Conservation (phyloP, 1,140 invertebrate species). For the Psix sp. region DNA sequence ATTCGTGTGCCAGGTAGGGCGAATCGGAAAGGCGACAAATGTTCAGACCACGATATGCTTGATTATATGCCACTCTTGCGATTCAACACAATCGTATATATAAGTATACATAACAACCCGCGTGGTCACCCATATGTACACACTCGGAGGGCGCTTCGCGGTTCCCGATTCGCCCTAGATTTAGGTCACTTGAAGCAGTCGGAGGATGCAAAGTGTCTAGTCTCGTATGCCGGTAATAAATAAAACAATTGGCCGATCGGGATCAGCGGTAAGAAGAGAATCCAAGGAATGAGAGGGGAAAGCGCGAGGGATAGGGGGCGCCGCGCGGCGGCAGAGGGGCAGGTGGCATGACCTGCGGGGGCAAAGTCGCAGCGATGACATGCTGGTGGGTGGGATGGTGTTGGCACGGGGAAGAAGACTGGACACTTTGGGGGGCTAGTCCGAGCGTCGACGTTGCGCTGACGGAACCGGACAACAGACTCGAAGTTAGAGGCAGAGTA, state of each 20-base stretch:
- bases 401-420: conserved; percentile 68
- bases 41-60: no score
- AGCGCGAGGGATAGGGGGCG: conserved; percentile 65
- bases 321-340: conserved; percentile 61
- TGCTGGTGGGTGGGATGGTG: conserved; percentile 42
- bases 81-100: conserved; percentile 6
- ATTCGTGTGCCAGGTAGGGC: conserved; percentile 19
- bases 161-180: conserved; percentile 2
- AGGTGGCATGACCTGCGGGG: conserved; percentile 51
- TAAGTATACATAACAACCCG: conserved; percentile 4
- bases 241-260: conserved; percentile 33
- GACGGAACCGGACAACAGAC: conserved; percentile 55
- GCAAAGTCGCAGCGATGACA: no score
- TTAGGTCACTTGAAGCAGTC: not conserved
- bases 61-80: no score
- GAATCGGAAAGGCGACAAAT: no score
- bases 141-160: no score
- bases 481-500: conserved; percentile 71
- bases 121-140: not conserved
- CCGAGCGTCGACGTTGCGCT: conserved; percentile 49
- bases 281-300: conserved; percentile 72
- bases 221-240: not conserved
- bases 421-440: conserved; percentile 65
- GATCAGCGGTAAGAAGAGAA: conserved; percentile 73
- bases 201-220: conserved; percentile 1